Conservation (phyloP, 1,140 invertebrate genomes). For the Proctacanthus coquilletti region DNA sequence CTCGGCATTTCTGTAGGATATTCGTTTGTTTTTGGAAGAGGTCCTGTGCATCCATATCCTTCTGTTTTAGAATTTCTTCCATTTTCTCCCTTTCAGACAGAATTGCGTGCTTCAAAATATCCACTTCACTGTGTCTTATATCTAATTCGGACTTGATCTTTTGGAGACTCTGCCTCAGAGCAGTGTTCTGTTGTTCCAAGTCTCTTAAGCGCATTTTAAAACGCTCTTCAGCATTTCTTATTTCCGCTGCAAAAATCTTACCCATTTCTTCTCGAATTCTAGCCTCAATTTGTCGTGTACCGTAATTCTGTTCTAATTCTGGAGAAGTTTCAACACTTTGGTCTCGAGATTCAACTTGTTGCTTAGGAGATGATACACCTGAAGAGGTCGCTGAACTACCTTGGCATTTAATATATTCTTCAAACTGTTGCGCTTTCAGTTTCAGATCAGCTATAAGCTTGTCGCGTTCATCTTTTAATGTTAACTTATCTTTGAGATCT, state of each 20-base stretch:
- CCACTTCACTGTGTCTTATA: conserved; percentile 32
- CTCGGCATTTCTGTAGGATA: conserved; percentile 14
- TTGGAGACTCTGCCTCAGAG: conserved; percentile 35
- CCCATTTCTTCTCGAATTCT: conserved; percentile 40
- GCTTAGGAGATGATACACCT: conserved; percentile 1
- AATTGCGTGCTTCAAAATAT: conserved; percentile 37
- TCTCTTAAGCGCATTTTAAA: conserved; percentile 32
- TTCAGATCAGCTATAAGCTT: conserved; percentile 34
- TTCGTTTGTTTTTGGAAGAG: conserved; percentile 14
- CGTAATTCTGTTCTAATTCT: conserved; percentile 12
- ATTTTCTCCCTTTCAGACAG: conserved; percentile 36
- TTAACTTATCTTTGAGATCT: conserved; percentile 13
- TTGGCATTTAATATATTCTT: conserved; percentile 30
- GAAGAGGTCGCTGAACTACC: neutral
- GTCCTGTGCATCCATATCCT: conserved; percentile 14
- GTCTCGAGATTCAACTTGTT: conserved; percentile 5
- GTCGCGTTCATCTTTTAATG: conserved; percentile 31
- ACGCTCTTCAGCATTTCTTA: conserved; percentile 34
- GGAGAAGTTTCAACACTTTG: conserved; percentile 8
- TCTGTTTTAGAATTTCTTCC: conserved; percentile 32
- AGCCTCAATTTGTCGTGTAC: conserved; percentile 14
- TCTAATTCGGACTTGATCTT: conserved; percentile 25
- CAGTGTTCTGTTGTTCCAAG: conserved; percentile 32
- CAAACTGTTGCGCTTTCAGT: conserved; percentile 36
- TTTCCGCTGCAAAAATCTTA: conserved; percentile 37